A percentile compares a stretch with the other conserved stretches of the same genome.
Evolutionary conservation across 53 echinoderm and acorn worm species (phyloP).

Genomic region (Patiria pectinifera): DNA sequence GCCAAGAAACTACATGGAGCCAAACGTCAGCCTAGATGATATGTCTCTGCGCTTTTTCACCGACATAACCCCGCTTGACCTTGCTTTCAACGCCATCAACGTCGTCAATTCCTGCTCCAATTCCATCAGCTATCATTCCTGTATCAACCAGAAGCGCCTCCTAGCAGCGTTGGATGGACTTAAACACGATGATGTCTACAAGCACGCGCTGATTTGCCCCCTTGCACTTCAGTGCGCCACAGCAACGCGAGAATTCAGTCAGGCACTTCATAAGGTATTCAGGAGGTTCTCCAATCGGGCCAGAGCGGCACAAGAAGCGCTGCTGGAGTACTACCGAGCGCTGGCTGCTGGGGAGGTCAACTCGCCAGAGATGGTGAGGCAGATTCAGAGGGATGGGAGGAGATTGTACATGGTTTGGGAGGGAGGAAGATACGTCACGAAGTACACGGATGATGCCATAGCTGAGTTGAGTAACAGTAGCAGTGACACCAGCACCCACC

Average conservation of each 20-base stretch:
- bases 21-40: conserved; percentile 22
- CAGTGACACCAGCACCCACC: neutral
- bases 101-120: conserved; percentile 41
- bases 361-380: conserved; percentile 38
- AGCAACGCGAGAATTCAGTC: conserved; percentile 30
- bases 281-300: conserved; percentile 51
- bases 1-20: conserved; percentile 42
- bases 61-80: conserved; percentile 46
- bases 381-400: conserved; percentile 47
- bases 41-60: conserved; percentile 29
- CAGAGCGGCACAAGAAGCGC: conserved; percentile 39
- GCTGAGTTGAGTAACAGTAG: neutral
- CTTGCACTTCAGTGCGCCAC: conserved; percentile 42
- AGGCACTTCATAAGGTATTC: conserved; percentile 35
- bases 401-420: conserved; percentile 55
- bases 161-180: neutral
- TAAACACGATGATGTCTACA: conserved; percentile 40
- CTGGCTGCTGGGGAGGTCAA: conserved; percentile 27
- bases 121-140: conserved; percentile 46
- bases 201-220: conserved; percentile 47
- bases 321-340: conserved; percentile 43
- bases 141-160: conserved; percentile 8
- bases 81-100: conserved; percentile 44
- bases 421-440: conserved; percentile 37
- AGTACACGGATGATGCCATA: conserved; percentile 17